Evolutionary conservation across 2,888 invertebrate species (phyloP), one percentile per base, ranked within the genome.

Genomic region (Nycteola revayana): DNA sequence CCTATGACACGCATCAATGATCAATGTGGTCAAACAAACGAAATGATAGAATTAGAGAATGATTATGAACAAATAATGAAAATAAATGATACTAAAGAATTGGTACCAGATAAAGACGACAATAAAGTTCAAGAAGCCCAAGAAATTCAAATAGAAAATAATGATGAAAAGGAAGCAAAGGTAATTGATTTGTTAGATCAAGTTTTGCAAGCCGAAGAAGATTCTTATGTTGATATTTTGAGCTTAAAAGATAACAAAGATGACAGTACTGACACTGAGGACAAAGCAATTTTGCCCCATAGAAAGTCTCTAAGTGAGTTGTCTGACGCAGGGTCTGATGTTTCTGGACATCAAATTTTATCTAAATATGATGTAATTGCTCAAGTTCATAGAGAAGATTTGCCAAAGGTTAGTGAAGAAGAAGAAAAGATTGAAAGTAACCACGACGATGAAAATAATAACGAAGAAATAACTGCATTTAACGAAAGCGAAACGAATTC

Each of bases 291-390:
- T 18, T 18, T 66, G 4, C 43, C 56, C 9, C 83, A 84, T 24
- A 75, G 80, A 45, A 79, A 83, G 47, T 85, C 86, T 7, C 52
- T 83, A 7, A 76, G 84, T 48, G 83, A 86, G 38, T 45, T 86
- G 32, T 87, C 86, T 32, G 86, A 85, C 54, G 83, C 85, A 9
- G 86, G 77, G 9, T 88, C 86, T 22, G 85, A 86, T 30, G 82
- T 77, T 65, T 87, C 88, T 28, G 74, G 79, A 71, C 79, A 66
- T 73, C 81, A 76, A 58, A 78, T 66, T 24, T 75, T 85, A 76
- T 83, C 88, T 53, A 87, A 89, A 74, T 90, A 91, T 66, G 89
- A 89, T 72, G 90, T 91, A 10, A 80, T 91, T 55, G 91, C 85
- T 38, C 87, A 90, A 73, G 89, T 91, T 7, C 91, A 91, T 54